Base-by-base conservation (phyloP, 2,888 invertebrate genomes). In the Peribatodes rhomboidaria region DNA sequence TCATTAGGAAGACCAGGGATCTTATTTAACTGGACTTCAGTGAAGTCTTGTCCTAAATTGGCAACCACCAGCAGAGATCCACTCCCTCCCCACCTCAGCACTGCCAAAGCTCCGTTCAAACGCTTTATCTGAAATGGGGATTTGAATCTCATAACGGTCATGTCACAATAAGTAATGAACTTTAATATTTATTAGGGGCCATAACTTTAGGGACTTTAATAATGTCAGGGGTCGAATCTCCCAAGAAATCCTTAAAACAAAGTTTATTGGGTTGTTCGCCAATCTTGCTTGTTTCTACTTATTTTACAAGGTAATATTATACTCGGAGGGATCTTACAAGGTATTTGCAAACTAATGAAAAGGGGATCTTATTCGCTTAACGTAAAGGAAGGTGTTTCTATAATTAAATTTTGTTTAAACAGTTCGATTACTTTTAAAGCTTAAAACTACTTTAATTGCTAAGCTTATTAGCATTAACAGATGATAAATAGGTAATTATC, bases 101-200 rank as follows among this genome's bases (percentile, higher is more conserved):
- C 72, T 2, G 85, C 82, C 35, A 92, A 60, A 0, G 88, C 88
- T 6, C 84, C 88, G 60, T 94, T 94, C 46, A 95, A 90, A 59
- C 95, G 94, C 61, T 94, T 95, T 64, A 95, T 94, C 87, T 94
- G 80, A 61, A 85, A 84, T 58, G 46, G 44, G 53, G 60, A 55
- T 64, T 42, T 41, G 27, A 59, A 55, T 64, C 64, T 67, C 49
- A 61, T 67, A 64, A 37, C 68, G 63, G 41, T 44, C 67, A 61
- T 61, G 65, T 65, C 60, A 56, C 56, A 65, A 61, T 52, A 61
- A 60, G 59, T 65, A 65, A 65, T 65, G 60, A 65, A 65, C 50
- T 65, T 63, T 68, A 61, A 68, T 68, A 70, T 71, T 69, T 63
- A 69, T 65, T 67, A 49, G 64, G 64, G 68, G 56, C 50, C 55